These are phyloP conservation scores for Drosophila kanapiae DNA, from an alignment of 1,140 invertebrate species.

Conservation along the genomic window DNA sequence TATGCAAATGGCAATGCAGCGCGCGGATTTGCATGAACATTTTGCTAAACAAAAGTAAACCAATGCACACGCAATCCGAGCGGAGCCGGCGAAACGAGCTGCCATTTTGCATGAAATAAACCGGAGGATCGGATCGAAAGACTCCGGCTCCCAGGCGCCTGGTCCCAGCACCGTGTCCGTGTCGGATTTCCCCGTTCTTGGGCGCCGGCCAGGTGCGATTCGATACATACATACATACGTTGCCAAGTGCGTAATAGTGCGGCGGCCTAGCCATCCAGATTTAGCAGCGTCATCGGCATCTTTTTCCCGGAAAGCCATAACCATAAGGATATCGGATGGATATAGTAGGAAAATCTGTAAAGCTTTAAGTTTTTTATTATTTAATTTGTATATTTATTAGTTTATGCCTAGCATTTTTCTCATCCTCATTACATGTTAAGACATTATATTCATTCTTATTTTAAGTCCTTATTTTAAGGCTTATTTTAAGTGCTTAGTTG, in stretches of 20 bases:
- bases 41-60: slow-evolving; percentile 66
- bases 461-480: not conserved
- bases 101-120: slow-evolving; percentile 50
- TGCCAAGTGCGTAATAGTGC: slow-evolving; percentile 28
- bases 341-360: not conserved
- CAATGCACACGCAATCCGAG: slow-evolving; percentile 50
- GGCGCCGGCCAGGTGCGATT: slow-evolving; percentile 10
- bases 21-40: slow-evolving; percentile 58
- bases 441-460: not conserved
- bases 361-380: too few relatives aligned
- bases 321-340: not conserved
- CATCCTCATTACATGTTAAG: not conserved
- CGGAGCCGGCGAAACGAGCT: slow-evolving; percentile 13
- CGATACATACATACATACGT: slow-evolving; percentile 5
- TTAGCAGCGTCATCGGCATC: not conserved
- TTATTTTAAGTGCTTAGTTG: not conserved
- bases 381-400: not conserved
- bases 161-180: not conserved
- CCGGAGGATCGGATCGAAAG: slow-evolving; percentile 17
- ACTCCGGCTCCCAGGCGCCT: not conserved
- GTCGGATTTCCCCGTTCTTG: slow-evolving; percentile 5
- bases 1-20: slow-evolving; percentile 62
- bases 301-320: not conserved
- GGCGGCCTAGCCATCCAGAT: slow-evolving; percentile 8
- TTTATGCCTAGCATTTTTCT: not conserved